These are phyloP conservation scores for Agrochola circellaris DNA, from an alignment of 2,888 invertebrate species.

Conservation along the genomic window DNA sequence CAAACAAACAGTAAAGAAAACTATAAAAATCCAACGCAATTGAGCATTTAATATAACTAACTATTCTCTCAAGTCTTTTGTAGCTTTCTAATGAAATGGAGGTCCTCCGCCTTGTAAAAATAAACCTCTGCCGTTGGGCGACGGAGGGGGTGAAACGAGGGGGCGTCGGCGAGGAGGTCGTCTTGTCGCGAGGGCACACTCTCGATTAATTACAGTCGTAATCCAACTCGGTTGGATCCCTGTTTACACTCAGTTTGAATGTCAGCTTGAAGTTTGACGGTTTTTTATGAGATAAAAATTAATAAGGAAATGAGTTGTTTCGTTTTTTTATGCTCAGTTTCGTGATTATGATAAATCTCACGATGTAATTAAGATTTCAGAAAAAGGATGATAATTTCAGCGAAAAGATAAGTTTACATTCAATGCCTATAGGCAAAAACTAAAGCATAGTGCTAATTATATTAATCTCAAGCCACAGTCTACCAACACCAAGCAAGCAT, in stretches of 20 bases:
- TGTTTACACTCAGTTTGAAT: constrained; percentile 57
- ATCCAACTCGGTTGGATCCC: constrained; percentile 68
- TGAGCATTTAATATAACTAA: constrained; percentile 69
- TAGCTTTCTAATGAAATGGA: constrained; percentile 78
- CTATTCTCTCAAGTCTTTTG: constrained; percentile 70
- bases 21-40: constrained; percentile 56
- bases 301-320: background rate
- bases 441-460: constrained; percentile 1
- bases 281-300: constrained; percentile 32
- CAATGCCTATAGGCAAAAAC: background rate
- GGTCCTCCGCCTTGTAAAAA: constrained; percentile 73
- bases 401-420: background rate
- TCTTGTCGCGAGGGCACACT: constrained; percentile 74
- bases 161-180: constrained; percentile 27
- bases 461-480: constrained; percentile 26
- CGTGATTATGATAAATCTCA: background rate
- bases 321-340: background rate
- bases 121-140: constrained; percentile 60
- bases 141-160: constrained; percentile 7
- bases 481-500: constrained; percentile 34
- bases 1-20: constrained; percentile 49
- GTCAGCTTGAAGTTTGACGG: constrained; percentile 42
- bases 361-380: constrained; percentile 2
- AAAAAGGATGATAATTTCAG: background rate
- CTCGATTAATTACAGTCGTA: constrained; percentile 80